Percentiles rank a stretch among this genome's conserved stretches.
Evolutionary conservation across 2,888 invertebrate species (phyloP).

Genomic region (Nudaria mundana): DNA sequence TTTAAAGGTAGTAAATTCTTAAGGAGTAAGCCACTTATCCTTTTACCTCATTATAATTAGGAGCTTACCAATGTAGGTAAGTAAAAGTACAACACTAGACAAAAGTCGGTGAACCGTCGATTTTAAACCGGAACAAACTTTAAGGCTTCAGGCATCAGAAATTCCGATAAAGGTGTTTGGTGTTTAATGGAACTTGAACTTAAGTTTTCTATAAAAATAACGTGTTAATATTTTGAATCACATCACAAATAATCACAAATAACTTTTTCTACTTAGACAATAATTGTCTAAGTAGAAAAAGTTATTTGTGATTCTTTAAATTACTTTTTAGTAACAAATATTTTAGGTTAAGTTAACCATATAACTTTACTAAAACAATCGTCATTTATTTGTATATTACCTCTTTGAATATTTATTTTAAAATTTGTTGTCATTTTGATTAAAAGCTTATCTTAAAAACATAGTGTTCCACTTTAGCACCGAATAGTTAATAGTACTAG

Average conservation of each 20-base stretch:
- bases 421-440: no score
- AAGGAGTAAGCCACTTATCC: slow-evolving; percentile 17
- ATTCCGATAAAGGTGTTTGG: slow-evolving; percentile 28
- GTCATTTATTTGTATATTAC: no score
- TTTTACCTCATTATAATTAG: slow-evolving; percentile 17
- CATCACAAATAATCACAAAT: no score
- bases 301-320: no score
- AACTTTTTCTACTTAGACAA: slow-evolving; percentile 23
- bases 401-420: no score
- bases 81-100: slow-evolving; percentile 29
- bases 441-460: no score
- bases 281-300: slow-evolving; percentile 17
- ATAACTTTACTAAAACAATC: no score
- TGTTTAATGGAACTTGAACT: slow-evolving; percentile 30
- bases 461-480: no score
- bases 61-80: slow-evolving; percentile 15
- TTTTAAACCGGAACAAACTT: slow-evolving; percentile 28
- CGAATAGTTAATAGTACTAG: no score
- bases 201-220: slow-evolving; percentile 36
- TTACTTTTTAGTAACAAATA: slow-evolving; percentile 18
- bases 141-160: slow-evolving; percentile 28
- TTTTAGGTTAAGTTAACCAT: slow-evolving; percentile 1
- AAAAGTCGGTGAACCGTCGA: slow-evolving; percentile 27
- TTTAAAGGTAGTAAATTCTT: slow-evolving; percentile 8
- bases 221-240: slow-evolving; percentile 28